Conservation (phyloP, 2,888 invertebrate species). For the Anoplius nigerrimus region DNA sequence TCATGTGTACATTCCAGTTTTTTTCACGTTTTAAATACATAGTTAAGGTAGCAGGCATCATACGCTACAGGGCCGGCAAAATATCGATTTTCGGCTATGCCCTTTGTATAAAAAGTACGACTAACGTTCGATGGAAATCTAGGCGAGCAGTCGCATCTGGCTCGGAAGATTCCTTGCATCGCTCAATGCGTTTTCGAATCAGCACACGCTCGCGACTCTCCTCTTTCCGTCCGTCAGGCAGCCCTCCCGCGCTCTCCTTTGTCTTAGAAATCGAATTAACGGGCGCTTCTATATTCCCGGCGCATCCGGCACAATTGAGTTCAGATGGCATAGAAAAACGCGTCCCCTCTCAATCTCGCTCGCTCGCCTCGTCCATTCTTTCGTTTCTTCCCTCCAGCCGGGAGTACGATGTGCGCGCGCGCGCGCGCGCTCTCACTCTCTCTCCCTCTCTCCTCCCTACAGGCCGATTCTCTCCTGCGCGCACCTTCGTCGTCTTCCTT, state of each 20-base stretch:
- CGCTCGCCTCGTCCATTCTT: slow-evolving; percentile 22
- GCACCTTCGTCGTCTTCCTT: slow-evolving; percentile 19
- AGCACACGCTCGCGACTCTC: no score
- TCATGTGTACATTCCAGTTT: no score
- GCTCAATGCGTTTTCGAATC: slow-evolving; percentile 1
- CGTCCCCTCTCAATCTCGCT: slow-evolving; percentile 16
- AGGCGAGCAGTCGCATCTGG: no score
- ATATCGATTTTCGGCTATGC: no score
- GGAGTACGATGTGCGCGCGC: slow-evolving; percentile 25
- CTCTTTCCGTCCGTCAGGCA: no score
- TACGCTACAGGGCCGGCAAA: no score
- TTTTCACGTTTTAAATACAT: no score
- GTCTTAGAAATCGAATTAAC: slow-evolving; percentile 10
- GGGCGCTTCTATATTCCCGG: slow-evolving; percentile 17
- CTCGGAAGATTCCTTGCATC: neutral
- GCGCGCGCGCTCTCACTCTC: slow-evolving; percentile 26
- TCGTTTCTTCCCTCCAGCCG: slow-evolving; percentile 37
- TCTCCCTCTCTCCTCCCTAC: slow-evolving; percentile 22
- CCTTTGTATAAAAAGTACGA: no score
- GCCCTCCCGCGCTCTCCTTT: no score
- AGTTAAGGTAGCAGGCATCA: no score
- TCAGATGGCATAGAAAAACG: slow-evolving; percentile 15
- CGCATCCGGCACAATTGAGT: slow-evolving; percentile 4
- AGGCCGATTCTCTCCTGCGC: slow-evolving; percentile 29
- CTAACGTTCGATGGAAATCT: no score